Percentiles rank a stretch among this genome's conserved stretches.
Conservation (phyloP, 2,888 invertebrate genomes). For the Lamellibrachia satsuma region DNA sequence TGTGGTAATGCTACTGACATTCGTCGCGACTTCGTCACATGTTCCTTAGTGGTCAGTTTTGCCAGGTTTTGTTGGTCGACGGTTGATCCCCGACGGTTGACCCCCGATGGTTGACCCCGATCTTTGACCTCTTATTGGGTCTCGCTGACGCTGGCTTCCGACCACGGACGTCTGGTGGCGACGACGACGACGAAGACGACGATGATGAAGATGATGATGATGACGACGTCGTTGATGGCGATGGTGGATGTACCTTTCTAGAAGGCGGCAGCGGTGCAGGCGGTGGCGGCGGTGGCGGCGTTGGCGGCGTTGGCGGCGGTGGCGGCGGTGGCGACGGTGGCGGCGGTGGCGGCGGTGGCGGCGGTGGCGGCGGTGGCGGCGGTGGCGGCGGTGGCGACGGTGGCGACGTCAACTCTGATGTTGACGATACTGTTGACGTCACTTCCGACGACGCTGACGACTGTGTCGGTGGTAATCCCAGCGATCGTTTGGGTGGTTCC, state of each 20-base stretch:
- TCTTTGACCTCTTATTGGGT: too few species aligned
- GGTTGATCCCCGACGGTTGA: too few species aligned
- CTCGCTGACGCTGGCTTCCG: background rate
- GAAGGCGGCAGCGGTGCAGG: background rate
- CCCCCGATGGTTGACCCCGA: too few species aligned
- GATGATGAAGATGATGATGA: background rate
- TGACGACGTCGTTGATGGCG: background rate
- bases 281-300: background rate
- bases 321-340: background rate
- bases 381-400: background rate
- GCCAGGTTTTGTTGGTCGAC: too few species aligned
- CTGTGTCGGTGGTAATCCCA: too few species aligned
- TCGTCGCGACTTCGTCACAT: too few species aligned
- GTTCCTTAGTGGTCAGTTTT: too few species aligned
- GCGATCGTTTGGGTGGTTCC: too few species aligned
- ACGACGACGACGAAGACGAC: too few species aligned
- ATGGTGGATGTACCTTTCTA: background rate
- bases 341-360: background rate
- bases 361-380: background rate
- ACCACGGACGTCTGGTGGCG: background rate
- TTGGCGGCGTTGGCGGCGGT: background rate
- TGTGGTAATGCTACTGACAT: too few species aligned
- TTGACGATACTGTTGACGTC: background rate
- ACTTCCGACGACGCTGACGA: background rate
- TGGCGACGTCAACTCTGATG: background rate